These are phyloP conservation scores for Coturnix japonica DNA, from an alignment of 2,113 vertebrate species.

Conservation along the genomic window DNA sequence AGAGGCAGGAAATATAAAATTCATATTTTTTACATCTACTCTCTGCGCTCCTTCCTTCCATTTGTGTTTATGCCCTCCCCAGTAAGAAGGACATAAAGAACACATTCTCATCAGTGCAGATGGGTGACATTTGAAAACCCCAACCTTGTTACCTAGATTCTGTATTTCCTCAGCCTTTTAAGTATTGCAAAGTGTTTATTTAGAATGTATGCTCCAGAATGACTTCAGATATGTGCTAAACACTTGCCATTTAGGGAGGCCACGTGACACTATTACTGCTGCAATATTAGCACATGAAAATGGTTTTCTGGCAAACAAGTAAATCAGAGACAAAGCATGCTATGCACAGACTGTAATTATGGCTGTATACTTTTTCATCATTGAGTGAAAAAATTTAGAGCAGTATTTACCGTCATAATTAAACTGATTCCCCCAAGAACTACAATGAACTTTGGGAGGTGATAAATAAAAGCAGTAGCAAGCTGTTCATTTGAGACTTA, in stretches of 20 bases:
- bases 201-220: neutral
- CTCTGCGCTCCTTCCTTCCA: accelerated
- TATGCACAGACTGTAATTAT: constrained; percentile 45
- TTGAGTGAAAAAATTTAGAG: constrained; percentile 26
- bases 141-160: neutral
- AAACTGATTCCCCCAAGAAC: constrained; percentile 64
- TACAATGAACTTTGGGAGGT: constrained; percentile 55
- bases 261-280: neutral
- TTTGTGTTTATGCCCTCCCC: neutral
- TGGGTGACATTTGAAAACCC: neutral
- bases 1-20: neutral
- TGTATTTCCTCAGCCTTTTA: neutral
- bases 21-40: neutral
- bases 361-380: constrained; percentile 26
- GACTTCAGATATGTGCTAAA: neutral
- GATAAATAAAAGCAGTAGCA: constrained; percentile 64
- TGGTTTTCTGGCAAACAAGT: constrained; percentile 37
- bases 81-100: neutral
- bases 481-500: constrained; percentile 65
- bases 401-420: constrained; percentile 62
- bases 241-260: neutral
- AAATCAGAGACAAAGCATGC: constrained; percentile 52
- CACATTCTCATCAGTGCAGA: neutral
- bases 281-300: constrained; percentile 27
- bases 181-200: neutral